Conservation (phyloP, 2,888 invertebrate genomes). For the Allophyes oxyacanthae region DNA sequence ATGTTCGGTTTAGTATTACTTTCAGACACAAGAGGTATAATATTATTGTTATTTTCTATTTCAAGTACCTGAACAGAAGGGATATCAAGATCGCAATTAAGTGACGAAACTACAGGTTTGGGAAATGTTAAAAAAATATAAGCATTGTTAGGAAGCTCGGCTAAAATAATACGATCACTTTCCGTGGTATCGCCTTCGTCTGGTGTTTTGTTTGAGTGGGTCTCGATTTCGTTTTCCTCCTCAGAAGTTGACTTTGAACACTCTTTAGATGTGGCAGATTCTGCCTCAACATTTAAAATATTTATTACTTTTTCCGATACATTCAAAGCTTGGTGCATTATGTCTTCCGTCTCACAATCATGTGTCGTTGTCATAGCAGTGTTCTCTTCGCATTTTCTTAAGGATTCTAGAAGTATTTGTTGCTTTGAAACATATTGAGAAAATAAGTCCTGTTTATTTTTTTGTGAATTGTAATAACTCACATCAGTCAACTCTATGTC, state of each 20-base stretch:
- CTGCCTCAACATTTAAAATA: background rate
- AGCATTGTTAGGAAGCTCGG: slow-evolving; percentile 75
- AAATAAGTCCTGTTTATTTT: slow-evolving; percentile 57
- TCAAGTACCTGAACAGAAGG: slow-evolving; percentile 51
- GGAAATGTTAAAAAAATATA: slow-evolving; percentile 77
- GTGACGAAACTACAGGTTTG: slow-evolving; percentile 65
- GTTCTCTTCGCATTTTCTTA: slow-evolving; percentile 37
- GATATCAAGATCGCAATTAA: slow-evolving; percentile 52
- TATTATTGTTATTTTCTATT: slow-evolving; percentile 54
- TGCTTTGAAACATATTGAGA: slow-evolving; percentile 67
- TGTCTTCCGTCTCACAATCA: slow-evolving; percentile 18
- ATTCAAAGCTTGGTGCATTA: slow-evolving; percentile 1
- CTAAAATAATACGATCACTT: slow-evolving; percentile 59
- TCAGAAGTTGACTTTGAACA: slow-evolving; percentile 8
- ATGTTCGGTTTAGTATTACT: slow-evolving; percentile 48
- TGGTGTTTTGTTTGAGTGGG: slow-evolving; percentile 17
- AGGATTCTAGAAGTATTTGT: slow-evolving; percentile 63
- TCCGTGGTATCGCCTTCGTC: slow-evolving; percentile 32
- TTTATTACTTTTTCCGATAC: background rate
- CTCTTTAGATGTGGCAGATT: slow-evolving; percentile 1
- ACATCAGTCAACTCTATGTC: slow-evolving; percentile 53
- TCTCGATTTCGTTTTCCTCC: slow-evolving; percentile 22
- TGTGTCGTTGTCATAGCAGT: slow-evolving; percentile 1
- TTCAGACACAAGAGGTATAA: slow-evolving; percentile 51
- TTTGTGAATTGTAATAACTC: slow-evolving; percentile 21